Evolutionary conservation across 1,140 invertebrate species (phyloP), one percentile per base, ranked within the genome.

Genomic region (Drosophila santomea): DNA sequence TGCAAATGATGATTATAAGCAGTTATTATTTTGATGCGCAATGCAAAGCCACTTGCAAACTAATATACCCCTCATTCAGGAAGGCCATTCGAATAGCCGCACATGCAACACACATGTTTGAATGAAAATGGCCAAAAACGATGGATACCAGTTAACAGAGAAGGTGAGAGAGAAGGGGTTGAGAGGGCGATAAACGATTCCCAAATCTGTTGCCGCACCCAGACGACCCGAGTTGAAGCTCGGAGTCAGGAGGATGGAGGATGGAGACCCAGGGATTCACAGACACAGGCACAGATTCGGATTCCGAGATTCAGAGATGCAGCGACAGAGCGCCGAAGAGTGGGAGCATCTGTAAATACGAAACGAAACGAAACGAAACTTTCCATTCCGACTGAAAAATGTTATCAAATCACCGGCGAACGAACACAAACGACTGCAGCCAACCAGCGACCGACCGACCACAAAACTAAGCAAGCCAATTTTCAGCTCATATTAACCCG

Each of bases 401-500:
- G 84, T 86, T 86, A 86, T 88, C 83, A 89, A 88, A 88, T 88
- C 84, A 83, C 84, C 79, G 83, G 67, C 67, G n/a, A 67, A 67
- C 78, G 60, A 62, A 77, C 77, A 85, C 81, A 86, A 85, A 86
- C 83, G 82, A 85, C 74, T 69, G 66, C 47, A 38, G 47, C 56
- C 39, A 74, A 89, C 84, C 83, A 89, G 41, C 41, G 14, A 39
- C 1, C 11, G 11, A 38, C 2, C 71, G 83, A 89, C 84, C 83
- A 89, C 84, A 86, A 86, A 86, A 86, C 84, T 89, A 89, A 84
- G 84, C 84, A 89, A 89, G 86, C 84, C 83, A 88, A 89, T 84
- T 89, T 89, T 89, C 78, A 91, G 81, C 89, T 91, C 89, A 86
- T 91, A 91, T 91, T 91, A 91, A 91, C 90, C 90, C 90, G 82